Base-by-base conservation (phyloP, 2,888 invertebrate species). In the Brenthis hecate region DNA sequence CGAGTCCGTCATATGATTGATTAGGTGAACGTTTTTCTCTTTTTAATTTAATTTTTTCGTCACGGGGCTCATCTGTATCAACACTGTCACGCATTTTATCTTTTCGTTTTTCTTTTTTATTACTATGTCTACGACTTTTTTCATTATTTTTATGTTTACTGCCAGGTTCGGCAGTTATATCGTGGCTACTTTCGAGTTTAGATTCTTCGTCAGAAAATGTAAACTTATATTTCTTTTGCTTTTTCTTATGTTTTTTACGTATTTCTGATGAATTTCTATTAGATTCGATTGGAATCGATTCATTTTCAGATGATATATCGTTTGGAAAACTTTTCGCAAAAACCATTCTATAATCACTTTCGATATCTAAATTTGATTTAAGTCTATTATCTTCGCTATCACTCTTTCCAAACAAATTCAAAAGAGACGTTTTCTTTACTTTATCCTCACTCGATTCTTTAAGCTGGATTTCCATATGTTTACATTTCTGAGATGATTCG, bases 221-320 rank as follows among this genome's bases (percentile, higher is more conserved):
- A 74, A 93, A 94, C 81, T 96, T 97, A 75, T 96, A 95, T 43
- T 96, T 95, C 85, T 96, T 97, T 81, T 96, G 96, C 80, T 96
- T 97, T 92, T 97, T 97, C 85, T 96, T 97, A 81, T 97, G 97
- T 81, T 96, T 97, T 82, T 95, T 96, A 13, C 96, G 93, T 58
- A 93, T 81, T 79, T 95, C 95, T 23, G 83, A 86, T 55, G 75
- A 68, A 78, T 88, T 75, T 85, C 91, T 86, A 81, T 89, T 85
- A 72, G 85, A 86, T 28, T 28, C 28, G 28, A 28, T 28, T 75
- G 80, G 80, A 71, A 87, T 81, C 54, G 86, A 89, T 82, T 93
- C 93, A 76, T 85, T 90, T 84, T 91, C 94, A 67, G 89, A 94
- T 54, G 92, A 92, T 67, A 91, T 85, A 70, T 93, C 93, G 76